A percentile compares a stretch with the other conserved stretches of the same genome.
Evolutionary conservation across 1,140 invertebrate genomes (phyloP).

Genomic region (Adelges cooleyi): DNA sequence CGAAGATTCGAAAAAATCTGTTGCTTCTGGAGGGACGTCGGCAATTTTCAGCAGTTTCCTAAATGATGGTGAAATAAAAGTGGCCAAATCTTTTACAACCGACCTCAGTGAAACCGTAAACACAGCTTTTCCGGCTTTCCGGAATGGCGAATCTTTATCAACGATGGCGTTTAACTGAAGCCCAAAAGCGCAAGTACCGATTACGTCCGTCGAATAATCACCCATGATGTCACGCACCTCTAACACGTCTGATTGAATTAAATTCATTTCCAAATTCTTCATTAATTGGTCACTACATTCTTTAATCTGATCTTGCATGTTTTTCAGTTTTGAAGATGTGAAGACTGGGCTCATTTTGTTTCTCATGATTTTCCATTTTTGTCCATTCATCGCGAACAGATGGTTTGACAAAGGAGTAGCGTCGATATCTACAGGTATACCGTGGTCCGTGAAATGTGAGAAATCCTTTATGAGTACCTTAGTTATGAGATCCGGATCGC

Average conservation of each 20-base stretch:
- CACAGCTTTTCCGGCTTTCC: slow-evolving; percentile 34
- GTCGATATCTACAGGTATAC: slow-evolving; percentile 27
- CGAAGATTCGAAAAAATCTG: slow-evolving; percentile 33
- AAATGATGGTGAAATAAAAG: background rate
- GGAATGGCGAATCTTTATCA: slow-evolving; percentile 44
- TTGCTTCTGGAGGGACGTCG: slow-evolving; percentile 22
- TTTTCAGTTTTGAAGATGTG: slow-evolving; percentile 46
- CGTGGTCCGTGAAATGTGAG: slow-evolving; percentile 39
- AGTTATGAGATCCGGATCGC: slow-evolving; percentile 41
- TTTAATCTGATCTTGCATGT: slow-evolving; percentile 43
- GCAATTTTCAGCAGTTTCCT: background rate
- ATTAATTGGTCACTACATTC: slow-evolving; percentile 35
- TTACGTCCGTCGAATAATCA: slow-evolving; percentile 33
- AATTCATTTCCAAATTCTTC: background rate
- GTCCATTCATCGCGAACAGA: slow-evolving; percentile 41
- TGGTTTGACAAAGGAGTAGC: slow-evolving; percentile 43
- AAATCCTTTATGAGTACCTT: slow-evolving; percentile 43
- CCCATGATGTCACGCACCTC: slow-evolving; percentile 11
- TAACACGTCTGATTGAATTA: background rate
- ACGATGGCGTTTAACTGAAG: slow-evolving; percentile 36
- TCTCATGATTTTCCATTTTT: slow-evolving; percentile 44
- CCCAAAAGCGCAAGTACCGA: slow-evolving; percentile 34
- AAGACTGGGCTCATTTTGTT: slow-evolving; percentile 45
- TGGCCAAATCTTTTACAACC: background rate
- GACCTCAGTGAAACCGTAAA: slow-evolving; percentile 27